Evolutionary conservation across 2,888 invertebrate species (phyloP), one percentile per base, ranked within the genome.

Genomic region (Hirudinaria manillensis): DNA sequence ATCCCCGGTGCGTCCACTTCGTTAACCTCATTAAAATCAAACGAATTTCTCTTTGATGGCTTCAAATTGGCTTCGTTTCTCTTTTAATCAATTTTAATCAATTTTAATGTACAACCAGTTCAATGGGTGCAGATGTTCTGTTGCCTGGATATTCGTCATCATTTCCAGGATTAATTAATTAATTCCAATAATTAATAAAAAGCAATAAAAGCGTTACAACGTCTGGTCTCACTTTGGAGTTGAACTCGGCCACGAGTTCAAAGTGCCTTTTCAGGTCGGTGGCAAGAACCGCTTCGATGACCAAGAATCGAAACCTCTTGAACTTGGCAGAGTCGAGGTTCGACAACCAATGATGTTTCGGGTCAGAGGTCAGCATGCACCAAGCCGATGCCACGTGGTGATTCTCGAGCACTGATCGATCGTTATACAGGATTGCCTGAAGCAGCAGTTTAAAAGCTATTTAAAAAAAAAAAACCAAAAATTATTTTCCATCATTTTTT

Each of bases 241-340:
- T 89, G 81, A 89, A 89, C 80, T 88, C 88, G 72, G 88, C 87
- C 72, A 89, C 83, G 76, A 89, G 87, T 79, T 89, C 88, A 82
- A 89, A 89, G 81, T 89, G 89, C 70, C 88, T 83, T 81, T 89
- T 89, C 71, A 89, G 84, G 81, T 89, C 89, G 1, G 89, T 89
- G 38, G 89, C 89, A 55, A 89, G 82, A 77, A 89, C 88, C 75
- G 88, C 87, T 80, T 89, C 89, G 76, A 89, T 87, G 66, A 89
- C 88, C 56, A 89, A 84, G 81, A 86, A 89, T 55, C 89, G 85
- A 81, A 89, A 88, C n/a, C 73, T 81, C 80, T 88, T 89, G 81
- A 88, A 88, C 80, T 89, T 89, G 0, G 83, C 82, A 56, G 86
- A 84, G 81, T 88, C 88, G 77, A 89, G 82, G 70, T 86, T 86